Percentiles rank a stretch among this genome's conserved stretches.
These are phyloP conservation scores for Volucella inflata DNA, from an alignment of 2,888 invertebrate genomes.

Conservation along the genomic window DNA sequence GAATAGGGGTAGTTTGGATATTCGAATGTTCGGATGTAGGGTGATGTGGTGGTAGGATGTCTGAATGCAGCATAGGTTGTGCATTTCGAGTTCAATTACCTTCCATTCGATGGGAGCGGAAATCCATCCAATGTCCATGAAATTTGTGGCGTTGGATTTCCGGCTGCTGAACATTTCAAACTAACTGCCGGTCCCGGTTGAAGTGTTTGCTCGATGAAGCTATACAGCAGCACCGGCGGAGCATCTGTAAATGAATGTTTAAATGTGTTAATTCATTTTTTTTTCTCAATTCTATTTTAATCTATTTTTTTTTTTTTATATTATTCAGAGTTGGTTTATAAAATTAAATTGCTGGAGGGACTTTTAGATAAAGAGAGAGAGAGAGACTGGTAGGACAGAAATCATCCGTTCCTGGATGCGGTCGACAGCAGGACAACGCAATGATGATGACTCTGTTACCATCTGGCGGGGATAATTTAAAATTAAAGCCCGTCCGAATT, in stretches of 20 bases:
- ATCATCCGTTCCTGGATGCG: constrained; percentile 23
- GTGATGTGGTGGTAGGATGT: background rate
- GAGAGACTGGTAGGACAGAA: background rate
- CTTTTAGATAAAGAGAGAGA: too few species aligned
- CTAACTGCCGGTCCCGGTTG: constrained; percentile 91
- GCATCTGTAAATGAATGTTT: constrained; percentile 86
- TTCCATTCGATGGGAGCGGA: constrained; percentile 87
- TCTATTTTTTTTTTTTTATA: background rate
- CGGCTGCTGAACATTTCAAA: constrained; percentile 90
- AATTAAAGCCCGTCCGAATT: constrained; percentile 56
- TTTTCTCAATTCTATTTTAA: constrained; percentile 12
- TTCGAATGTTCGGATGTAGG: background rate
- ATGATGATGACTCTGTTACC: constrained; percentile 35
- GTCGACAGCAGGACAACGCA: background rate
- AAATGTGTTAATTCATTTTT: constrained; percentile 51
- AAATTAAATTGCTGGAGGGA: constrained; percentile 46
- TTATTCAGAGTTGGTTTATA: background rate
- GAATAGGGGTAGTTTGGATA: background rate
- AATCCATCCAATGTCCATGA: constrained; percentile 91
- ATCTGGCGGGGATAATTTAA: constrained; percentile 65
- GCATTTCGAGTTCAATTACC: constrained; percentile 84
- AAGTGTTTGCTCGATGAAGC: constrained; percentile 91
- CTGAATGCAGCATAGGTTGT: constrained; percentile 1
- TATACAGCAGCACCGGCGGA: constrained; percentile 89
- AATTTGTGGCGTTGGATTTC: constrained; percentile 92